A percentile compares a stretch with the other conserved stretches of the same genome.
These are phyloP conservation scores for Steromphala cineraria DNA, from an alignment of 2,888 invertebrate species.

Conservation along the genomic window DNA sequence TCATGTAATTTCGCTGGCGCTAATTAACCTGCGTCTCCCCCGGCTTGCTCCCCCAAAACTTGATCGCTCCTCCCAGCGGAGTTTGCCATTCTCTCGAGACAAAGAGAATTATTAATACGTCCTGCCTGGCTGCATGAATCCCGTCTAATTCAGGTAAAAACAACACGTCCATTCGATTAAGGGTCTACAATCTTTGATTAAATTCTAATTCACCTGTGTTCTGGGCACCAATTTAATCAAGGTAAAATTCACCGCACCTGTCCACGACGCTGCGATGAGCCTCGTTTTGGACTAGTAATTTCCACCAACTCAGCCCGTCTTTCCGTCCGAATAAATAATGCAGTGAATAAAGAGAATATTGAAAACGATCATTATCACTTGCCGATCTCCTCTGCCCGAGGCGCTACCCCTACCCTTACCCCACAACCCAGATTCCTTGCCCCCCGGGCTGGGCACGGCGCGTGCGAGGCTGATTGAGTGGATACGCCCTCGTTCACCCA, in stretches of 20 bases:
- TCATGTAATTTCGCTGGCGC: constrained; percentile 1
- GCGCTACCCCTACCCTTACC: not conserved
- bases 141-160: constrained; percentile 12
- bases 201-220: constrained; percentile 34
- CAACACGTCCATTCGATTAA: constrained; percentile 27
- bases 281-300: not conserved
- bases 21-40: not conserved
- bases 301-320: not conserved
- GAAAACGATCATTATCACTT: constrained; percentile 8
- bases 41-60: not conserved
- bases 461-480: not conserved
- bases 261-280: not conserved
- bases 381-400: not conserved
- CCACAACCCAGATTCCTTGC: not conserved
- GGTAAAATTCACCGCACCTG: constrained; percentile 26
- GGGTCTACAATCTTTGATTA: constrained; percentile 33
- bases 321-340: not conserved
- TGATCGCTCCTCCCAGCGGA: not conserved
- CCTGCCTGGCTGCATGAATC: not conserved
- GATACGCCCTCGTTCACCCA: not conserved
- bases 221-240: constrained; percentile 29
- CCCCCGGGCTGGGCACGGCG: not conserved
- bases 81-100: not conserved
- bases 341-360: not conserved
- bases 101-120: constrained; percentile 2